These are phyloP conservation scores for Vulpes lagopus DNA, from an alignment of 2,113 vertebrate genomes.

Conservation along the genomic window DNA sequence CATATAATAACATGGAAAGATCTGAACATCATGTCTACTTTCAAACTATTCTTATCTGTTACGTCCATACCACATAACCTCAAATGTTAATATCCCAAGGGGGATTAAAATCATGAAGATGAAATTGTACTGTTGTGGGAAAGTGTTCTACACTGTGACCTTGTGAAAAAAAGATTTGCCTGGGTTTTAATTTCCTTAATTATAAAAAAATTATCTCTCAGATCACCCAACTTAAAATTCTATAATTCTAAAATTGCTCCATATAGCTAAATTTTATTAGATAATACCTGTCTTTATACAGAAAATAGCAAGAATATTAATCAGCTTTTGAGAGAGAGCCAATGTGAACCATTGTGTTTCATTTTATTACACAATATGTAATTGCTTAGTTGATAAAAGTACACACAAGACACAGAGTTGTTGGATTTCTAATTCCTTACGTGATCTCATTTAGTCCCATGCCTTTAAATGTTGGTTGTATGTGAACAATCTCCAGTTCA, in stretches of 20 bases:
- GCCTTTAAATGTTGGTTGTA: background rate
- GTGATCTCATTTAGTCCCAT: background rate
- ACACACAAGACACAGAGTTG: too few species aligned
- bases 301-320: background rate
- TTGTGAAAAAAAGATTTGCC: background rate
- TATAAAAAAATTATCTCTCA: background rate
- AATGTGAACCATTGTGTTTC: background rate
- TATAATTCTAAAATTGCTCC: conserved; percentile 14
- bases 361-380: background rate
- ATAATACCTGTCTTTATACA: background rate
- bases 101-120: background rate
- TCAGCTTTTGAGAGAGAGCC: background rate
- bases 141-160: background rate
- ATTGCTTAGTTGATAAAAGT: background rate
- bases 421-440: background rate
- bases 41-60: background rate
- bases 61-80: background rate
- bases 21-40: background rate
- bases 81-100: background rate
- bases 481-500: background rate
- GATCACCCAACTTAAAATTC: conserved; percentile 4
- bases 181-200: background rate
- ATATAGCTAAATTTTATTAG: background rate
- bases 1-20: background rate
- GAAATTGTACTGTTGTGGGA: background rate